phyloP scores from a whole-genome alignment of 2,113 vertebrate genomes.

The Dasyprocta punctata region DNA sequence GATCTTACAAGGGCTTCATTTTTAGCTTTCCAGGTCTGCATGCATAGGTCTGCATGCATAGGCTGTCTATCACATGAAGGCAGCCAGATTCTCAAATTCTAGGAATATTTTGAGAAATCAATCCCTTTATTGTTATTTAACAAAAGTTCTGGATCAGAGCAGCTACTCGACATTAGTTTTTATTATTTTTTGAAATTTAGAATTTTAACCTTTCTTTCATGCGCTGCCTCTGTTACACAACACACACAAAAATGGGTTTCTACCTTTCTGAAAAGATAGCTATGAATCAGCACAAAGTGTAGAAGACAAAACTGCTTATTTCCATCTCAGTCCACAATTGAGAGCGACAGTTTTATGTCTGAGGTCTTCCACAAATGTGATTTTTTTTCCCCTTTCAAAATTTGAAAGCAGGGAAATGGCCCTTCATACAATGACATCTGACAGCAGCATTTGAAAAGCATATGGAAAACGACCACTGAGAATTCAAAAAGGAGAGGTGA shows the following conservation, averaged over 20 bases:
- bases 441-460: slow-evolving; percentile 59
- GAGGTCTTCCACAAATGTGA: slow-evolving; percentile 55
- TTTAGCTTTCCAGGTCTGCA: background rate
- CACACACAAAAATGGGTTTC: background rate
- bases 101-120: background rate
- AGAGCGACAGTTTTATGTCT: slow-evolving; percentile 61
- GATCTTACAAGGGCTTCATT: background rate
- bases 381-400: slow-evolving; percentile 44
- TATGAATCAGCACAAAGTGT: background rate
- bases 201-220: background rate
- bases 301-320: slow-evolving; percentile 46
- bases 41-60: background rate
- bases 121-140: background rate
- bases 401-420: background rate
- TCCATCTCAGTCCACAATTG: slow-evolving; percentile 35
- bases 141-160: background rate
- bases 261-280: slow-evolving; percentile 26
- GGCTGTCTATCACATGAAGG: background rate
- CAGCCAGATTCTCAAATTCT: background rate
- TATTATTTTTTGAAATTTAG: background rate
- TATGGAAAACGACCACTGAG: slow-evolving; percentile 57
- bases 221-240: background rate
- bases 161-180: background rate
- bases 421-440: background rate
- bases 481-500: slow-evolving; percentile 60